A percentile compares a stretch with the other conserved stretches of the same genome.
Evolutionary conservation across 2,797 vertebrate genomes (phyloP).

Genomic region (Pogoniulus pusillus): DNA sequence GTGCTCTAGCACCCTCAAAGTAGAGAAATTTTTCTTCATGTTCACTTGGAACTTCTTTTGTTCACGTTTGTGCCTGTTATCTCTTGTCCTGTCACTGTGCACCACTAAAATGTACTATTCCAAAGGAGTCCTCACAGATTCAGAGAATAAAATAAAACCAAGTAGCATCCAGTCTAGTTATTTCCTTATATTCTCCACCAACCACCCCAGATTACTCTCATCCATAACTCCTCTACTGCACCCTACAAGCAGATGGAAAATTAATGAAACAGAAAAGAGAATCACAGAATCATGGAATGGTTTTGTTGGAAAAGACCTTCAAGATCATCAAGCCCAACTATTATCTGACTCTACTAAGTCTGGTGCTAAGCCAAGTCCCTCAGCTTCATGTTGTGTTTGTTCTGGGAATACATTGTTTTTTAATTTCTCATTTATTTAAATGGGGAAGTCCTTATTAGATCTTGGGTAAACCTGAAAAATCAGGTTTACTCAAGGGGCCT

Average conservation of each 20-base stretch:
- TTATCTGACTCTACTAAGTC: too few relatives aligned
- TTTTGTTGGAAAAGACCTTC: too few relatives aligned
- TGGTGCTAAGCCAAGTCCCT: too few relatives aligned
- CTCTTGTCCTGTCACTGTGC: too few relatives aligned
- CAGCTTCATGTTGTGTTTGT: neutral
- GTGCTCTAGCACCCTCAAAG: too few relatives aligned
- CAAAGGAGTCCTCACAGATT: neutral
- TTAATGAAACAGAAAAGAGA: neutral
- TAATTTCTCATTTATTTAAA: neutral
- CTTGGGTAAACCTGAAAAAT: neutral
- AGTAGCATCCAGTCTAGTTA: neutral
- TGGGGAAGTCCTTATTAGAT: neutral
- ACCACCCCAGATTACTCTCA: neutral
- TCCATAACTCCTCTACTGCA: fast-evolving
- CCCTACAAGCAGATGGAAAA: neutral
- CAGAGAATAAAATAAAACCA: neutral
- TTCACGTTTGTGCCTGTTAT: too few relatives aligned
- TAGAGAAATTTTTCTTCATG: too few relatives aligned
- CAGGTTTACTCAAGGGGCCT: neutral
- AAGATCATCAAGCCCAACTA: too few relatives aligned
- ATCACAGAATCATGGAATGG: too few relatives aligned
- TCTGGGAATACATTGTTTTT: neutral
- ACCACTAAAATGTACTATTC: neutral
- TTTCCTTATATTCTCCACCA: neutral
- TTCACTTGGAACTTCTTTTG: too few relatives aligned